These are phyloP conservation scores for Clarias platycephalus DNA, from an alignment of 2,797 vertebrate genomes.

Conservation along the genomic window DNA sequence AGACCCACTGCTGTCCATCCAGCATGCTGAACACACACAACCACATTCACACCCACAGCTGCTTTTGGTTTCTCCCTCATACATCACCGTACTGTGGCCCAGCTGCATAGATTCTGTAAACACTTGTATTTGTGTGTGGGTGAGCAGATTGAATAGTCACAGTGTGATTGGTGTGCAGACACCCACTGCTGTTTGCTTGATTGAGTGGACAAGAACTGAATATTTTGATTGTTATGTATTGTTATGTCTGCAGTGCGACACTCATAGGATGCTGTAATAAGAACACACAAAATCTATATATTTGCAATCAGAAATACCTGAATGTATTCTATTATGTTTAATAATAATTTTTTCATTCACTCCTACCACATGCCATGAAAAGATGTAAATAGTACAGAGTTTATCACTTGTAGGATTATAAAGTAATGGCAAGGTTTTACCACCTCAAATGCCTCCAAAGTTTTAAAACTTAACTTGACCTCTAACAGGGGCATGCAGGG, in stretches of 20 bases:
- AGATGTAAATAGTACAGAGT: too few species aligned
- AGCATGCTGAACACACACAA: constrained; percentile 33
- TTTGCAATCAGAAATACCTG: background rate
- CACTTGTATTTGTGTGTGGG: constrained; percentile 4
- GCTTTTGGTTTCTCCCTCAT: constrained; percentile 9
- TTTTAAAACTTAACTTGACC: too few species aligned
- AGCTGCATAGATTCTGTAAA: constrained; percentile 18
- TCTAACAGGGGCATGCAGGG: too few species aligned
- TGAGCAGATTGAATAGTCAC: constrained; percentile 19
- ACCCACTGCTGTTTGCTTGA: constrained; percentile 8
- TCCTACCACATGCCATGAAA: too few species aligned
- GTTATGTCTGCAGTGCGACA: background rate
- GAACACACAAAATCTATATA: background rate
- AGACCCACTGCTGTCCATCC: constrained; percentile 9
- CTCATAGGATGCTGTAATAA: background rate
- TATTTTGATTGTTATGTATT: constrained; percentile 7
- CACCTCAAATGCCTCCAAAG: too few species aligned
- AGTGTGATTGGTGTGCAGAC: constrained; percentile 17
- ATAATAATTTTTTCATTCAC: too few species aligned
- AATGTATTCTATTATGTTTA: background rate
- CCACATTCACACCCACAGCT: constrained; percentile 21
- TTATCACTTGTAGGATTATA: too few species aligned
- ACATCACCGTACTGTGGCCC: constrained; percentile 19
- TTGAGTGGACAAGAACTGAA: constrained; percentile 10
- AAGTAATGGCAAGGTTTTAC: too few species aligned